Evolutionary conservation across 2,888 invertebrate species (phyloP), one percentile per base, ranked within the genome.

Genomic region (Conops quadrifasciatus): DNA sequence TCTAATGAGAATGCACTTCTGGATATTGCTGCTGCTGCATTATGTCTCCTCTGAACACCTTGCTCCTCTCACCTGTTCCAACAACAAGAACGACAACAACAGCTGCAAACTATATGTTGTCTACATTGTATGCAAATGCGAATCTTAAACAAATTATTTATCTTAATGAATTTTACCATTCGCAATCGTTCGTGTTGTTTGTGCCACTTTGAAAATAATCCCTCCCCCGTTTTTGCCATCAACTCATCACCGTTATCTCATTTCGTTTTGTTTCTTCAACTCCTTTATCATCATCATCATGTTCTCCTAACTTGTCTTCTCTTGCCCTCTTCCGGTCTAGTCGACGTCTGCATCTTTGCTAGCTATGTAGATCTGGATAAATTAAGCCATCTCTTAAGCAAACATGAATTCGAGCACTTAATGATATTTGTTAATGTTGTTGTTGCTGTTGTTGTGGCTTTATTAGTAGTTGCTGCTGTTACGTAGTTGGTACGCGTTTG

Each of bases 101-200:
- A 21, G 53, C 21, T 24, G 24, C 24, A 24, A n/a, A n/a, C 1
- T 49, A 5, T 13, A 30, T 60, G 24, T 15, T 45, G 63, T n/a
- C n/a, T 56, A 16, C 26, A 21, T 24, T 56, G 21, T 19, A 56
- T 56, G 36, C 36, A 24, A 53, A 30, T 21, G 21, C 9, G 53
- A 66, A 56, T 30, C 5, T 30, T 30, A 51, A 28, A 24, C 63
- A 15, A 49, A n/a, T 59, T 59, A 5, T 28, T 26, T 19, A 7
- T 45, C 24, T 1, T 15, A 63, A 63, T 63, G 47, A 63, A 24
- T 45, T 63, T 21, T 47, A 24, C n/a, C 43, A 63, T 21, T 63
- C 28, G 45, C 7, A 45, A 47, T 45, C 53, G 60, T 28, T 47
- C 16, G 21, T 63, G 47, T 47, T 63, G 63, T n/a, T 63, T 21